phyloP scores from a whole-genome alignment of 2,888 invertebrate species.

The Drosophila melanosoma region DNA sequence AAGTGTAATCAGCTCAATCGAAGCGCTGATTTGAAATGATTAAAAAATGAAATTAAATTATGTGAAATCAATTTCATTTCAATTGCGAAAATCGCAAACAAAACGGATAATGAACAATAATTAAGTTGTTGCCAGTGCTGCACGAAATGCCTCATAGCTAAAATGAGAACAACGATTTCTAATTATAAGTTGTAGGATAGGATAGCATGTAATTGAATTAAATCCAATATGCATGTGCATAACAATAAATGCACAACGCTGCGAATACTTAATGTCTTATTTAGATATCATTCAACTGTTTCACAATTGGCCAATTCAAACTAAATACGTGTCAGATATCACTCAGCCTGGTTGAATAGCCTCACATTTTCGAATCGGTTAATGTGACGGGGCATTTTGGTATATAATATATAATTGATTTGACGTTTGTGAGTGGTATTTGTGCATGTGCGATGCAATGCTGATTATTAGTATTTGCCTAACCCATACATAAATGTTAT shows the following conservation, averaged over 20 bases:
- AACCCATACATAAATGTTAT: slow-evolving; percentile 63
- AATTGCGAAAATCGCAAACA: slow-evolving; percentile 9
- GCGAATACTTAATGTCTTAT: slow-evolving; percentile 39
- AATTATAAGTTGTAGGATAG: background rate
- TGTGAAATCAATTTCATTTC: slow-evolving; percentile 31
- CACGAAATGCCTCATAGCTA: background rate
- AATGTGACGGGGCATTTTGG: background rate
- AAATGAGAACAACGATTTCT: slow-evolving; percentile 2
- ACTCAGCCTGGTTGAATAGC: background rate
- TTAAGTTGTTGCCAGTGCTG: slow-evolving; percentile 23
- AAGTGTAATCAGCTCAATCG: slow-evolving; percentile 48
- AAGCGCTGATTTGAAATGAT: slow-evolving; percentile 29
- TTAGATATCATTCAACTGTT: slow-evolving; percentile 28
- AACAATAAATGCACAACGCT: slow-evolving; percentile 18
- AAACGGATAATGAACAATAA: slow-evolving; percentile 42
- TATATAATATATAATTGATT: slow-evolving; percentile 45
- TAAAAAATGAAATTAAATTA: slow-evolving; percentile 46
- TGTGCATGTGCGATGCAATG: slow-evolving; percentile 44
- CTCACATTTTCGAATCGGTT: slow-evolving; percentile 15
- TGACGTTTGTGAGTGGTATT: slow-evolving; percentile 63
- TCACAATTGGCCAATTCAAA: slow-evolving; percentile 41
- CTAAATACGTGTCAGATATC: slow-evolving; percentile 41
- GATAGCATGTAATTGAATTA: slow-evolving; percentile 17
- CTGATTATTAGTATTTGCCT: slow-evolving; percentile 59
- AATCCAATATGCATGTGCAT: background rate